These are phyloP conservation scores for Pangasianodon hypophthalmus DNA, from an alignment of 2,113 vertebrate species.

Conservation along the genomic window DNA sequence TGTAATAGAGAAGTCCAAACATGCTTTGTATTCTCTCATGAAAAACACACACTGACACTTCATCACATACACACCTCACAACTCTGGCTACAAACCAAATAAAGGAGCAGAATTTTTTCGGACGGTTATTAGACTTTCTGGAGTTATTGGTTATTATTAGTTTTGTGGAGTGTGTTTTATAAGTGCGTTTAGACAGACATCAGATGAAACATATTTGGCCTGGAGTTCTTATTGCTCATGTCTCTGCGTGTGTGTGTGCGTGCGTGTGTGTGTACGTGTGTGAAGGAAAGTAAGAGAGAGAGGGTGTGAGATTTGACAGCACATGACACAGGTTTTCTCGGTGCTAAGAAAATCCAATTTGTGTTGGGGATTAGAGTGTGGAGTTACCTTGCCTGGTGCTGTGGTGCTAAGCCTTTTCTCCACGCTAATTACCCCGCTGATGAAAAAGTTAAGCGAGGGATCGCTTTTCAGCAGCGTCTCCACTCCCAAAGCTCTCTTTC, in stretches of 20 bases:
- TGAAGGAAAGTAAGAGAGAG: conserved; percentile 43
- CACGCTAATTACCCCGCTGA: conserved; percentile 73
- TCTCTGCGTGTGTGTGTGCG: conserved; percentile 38
- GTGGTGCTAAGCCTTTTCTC: conserved; percentile 67
- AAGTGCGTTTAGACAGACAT: conserved; percentile 55
- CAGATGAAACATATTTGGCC: conserved; percentile 54
- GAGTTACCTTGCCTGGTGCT: conserved; percentile 66
- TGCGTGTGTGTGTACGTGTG: conserved; percentile 8
- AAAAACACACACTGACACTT: conserved; percentile 17
- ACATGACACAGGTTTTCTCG: conserved; percentile 67
- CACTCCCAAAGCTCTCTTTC: conserved; percentile 51
- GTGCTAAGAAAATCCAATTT: conserved; percentile 74
- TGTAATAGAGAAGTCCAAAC: conserved; percentile 15
- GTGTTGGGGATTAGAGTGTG: conserved; percentile 70
- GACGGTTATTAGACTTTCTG: conserved; percentile 54
- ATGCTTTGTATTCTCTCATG: conserved; percentile 23
- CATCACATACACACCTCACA: conserved; percentile 9
- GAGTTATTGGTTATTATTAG: conserved; percentile 56
- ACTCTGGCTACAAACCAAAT: background rate
- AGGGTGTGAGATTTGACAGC: conserved; percentile 30
- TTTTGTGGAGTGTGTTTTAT: conserved; percentile 55
- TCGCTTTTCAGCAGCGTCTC: conserved; percentile 55
- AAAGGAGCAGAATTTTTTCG: conserved; percentile 50
- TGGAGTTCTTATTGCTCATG: conserved; percentile 10
- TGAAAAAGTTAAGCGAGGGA: conserved; percentile 66